Percentiles rank a stretch among this genome's conserved stretches.
Conservation (phyloP, 2,888 invertebrate species). For the Cepaea hortensis region DNA sequence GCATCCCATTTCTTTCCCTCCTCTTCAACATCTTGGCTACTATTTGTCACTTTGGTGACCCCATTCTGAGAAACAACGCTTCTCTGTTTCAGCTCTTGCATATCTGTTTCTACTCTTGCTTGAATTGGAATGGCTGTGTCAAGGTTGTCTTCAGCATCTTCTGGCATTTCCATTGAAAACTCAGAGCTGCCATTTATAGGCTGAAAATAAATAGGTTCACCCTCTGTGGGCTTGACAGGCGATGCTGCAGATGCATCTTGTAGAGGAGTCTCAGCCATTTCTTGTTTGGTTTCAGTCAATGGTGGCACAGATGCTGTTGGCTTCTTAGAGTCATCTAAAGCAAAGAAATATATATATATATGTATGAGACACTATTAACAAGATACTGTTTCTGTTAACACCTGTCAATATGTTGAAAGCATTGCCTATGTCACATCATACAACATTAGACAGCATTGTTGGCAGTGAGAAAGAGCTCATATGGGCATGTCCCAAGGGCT, state of each 20-base stretch:
- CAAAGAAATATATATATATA: neutral
- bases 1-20: neutral
- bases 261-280: neutral
- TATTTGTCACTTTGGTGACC: too few species aligned
- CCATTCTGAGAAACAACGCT: too few species aligned
- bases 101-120: conserved; percentile 20
- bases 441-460: too few species aligned
- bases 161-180: neutral
- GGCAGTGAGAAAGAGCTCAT: too few species aligned
- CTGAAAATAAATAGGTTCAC: neutral
- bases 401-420: too few species aligned
- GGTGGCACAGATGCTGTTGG: neutral
- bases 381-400: too few species aligned
- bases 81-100: neutral
- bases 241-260: neutral
- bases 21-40: neutral
- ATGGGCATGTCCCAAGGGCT: too few species aligned
- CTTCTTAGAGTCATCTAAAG: neutral
- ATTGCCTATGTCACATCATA: too few species aligned
- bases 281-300: conserved; percentile 22
- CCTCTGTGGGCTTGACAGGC: neutral
- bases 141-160: conserved; percentile 13
- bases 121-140: conserved; percentile 31
- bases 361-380: too few species aligned
- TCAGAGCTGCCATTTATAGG: conserved; percentile 19